Conservation (phyloP, 92 coral and sea anemone species). For the Zoanthus gigantus region DNA sequence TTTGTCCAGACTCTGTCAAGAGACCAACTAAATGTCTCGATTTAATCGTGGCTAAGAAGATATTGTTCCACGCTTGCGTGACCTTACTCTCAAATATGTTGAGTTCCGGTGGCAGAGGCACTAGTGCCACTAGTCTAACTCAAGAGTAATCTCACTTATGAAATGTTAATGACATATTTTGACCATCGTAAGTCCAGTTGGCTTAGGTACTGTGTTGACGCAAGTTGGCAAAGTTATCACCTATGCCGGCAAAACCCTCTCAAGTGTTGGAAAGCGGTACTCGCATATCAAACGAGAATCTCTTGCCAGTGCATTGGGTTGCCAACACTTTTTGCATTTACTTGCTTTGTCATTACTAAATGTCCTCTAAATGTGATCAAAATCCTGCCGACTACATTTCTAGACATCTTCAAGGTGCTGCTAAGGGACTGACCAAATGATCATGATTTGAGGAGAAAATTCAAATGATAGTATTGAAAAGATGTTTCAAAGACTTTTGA, state of each 20-base stretch:
- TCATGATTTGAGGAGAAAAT: no score
- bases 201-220: not conserved
- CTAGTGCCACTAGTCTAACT: no score
- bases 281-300: slow-evolving; percentile 57
- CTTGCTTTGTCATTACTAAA: not conserved
- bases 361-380: not conserved
- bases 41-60: no score
- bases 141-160: not conserved
- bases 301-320: slow-evolving; percentile 45
- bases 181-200: not conserved
- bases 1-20: no score
- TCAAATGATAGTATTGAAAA: no score
- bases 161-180: not conserved
- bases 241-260: slow-evolving; percentile 52
- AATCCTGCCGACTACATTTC: not conserved
- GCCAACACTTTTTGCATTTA: slow-evolving; percentile 37
- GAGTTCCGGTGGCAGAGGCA: no score
- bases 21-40: no score
- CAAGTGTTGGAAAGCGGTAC: slow-evolving; percentile 47
- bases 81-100: no score
- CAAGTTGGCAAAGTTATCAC: not conserved
- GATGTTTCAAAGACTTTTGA: no score
- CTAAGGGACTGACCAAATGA: no score
- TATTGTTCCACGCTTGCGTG: no score
- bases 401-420: no score